Percentiles rank a stretch among this genome's conserved stretches.
These are phyloP conservation scores for Carassius gibelio DNA, from an alignment of 2,113 vertebrate genomes.

Conservation along the genomic window DNA sequence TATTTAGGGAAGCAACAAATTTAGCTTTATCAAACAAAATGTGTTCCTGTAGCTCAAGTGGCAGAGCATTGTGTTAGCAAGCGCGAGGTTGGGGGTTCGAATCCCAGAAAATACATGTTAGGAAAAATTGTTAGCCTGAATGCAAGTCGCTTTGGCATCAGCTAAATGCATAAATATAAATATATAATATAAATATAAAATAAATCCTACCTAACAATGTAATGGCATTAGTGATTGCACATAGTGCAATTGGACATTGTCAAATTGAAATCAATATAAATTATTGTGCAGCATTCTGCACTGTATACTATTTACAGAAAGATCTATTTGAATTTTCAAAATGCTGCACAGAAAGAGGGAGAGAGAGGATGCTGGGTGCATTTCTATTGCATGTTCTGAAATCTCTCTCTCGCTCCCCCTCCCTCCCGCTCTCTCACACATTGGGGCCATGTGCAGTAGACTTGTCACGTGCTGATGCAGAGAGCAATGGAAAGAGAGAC, in stretches of 20 bases:
- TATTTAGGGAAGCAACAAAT: slow-evolving; percentile 20
- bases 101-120: too few relatives aligned
- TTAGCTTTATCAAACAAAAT: slow-evolving; percentile 10
- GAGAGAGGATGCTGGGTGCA: slow-evolving; percentile 31
- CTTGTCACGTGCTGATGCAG: slow-evolving; percentile 79
- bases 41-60: too few relatives aligned
- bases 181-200: too few relatives aligned
- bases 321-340: slow-evolving; percentile 3
- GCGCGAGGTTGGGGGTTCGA: too few relatives aligned
- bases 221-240: neutral
- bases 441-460: slow-evolving; percentile 77
- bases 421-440: slow-evolving; percentile 70
- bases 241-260: neutral
- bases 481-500: slow-evolving; percentile 67
- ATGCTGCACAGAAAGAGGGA: slow-evolving; percentile 8
- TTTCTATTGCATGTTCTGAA: slow-evolving; percentile 60
- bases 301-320: neutral
- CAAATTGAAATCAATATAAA: neutral
- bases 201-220: neutral
- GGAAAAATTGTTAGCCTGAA: too few relatives aligned
- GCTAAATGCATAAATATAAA: too few relatives aligned
- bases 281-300: neutral
- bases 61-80: too few relatives aligned
- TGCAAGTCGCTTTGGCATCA: too few relatives aligned
- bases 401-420: slow-evolving; percentile 61